phyloP scores from a whole-genome alignment of 2,888 invertebrate species.

The Drosophila affinis region DNA sequence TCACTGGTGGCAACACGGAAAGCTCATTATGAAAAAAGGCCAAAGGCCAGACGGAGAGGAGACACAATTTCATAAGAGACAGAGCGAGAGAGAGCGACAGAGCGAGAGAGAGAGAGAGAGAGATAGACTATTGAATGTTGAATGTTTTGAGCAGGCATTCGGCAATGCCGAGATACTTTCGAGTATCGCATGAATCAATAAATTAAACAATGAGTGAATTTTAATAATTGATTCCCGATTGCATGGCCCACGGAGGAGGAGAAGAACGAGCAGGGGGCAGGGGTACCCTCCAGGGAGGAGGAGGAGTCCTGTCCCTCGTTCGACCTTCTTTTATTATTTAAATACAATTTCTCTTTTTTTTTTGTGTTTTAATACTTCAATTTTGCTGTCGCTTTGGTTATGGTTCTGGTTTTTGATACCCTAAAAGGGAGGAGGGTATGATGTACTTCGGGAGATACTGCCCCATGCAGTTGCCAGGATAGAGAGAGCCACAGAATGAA shows the following conservation, averaged over 20 bases:
- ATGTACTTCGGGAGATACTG: not conserved
- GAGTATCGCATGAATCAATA: slow-evolving; percentile 34
- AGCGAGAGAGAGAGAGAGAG: not conserved
- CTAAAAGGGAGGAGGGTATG: not conserved
- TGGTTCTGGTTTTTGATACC: slow-evolving; percentile 16
- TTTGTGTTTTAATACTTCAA: slow-evolving; percentile 45
- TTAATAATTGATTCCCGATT: slow-evolving; percentile 40
- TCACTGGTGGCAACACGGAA: slow-evolving; percentile 39
- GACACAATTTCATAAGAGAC: slow-evolving; percentile 20
- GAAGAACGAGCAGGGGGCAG: too few species aligned
- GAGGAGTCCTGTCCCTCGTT: not conserved
- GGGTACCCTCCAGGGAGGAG: not conserved
- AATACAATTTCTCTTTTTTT: slow-evolving; percentile 40
- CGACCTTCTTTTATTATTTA: slow-evolving; percentile 43
- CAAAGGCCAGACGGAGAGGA: slow-evolving; percentile 43
- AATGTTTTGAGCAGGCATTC: slow-evolving; percentile 33
- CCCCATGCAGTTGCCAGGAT: not conserved
- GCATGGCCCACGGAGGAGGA: slow-evolving; percentile 1
- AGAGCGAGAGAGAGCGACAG: not conserved
- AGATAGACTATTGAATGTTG: slow-evolving; percentile 24
- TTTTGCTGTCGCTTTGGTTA: slow-evolving; percentile 15
- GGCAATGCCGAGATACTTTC: slow-evolving; percentile 16
- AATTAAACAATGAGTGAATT: slow-evolving; percentile 40
- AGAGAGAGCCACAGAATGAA: not conserved
- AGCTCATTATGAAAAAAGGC: slow-evolving; percentile 47